Evolutionary conservation across 2,113 vertebrate species (phyloP), one percentile per base, ranked within the genome.

Genomic region (Columbina picui): DNA sequence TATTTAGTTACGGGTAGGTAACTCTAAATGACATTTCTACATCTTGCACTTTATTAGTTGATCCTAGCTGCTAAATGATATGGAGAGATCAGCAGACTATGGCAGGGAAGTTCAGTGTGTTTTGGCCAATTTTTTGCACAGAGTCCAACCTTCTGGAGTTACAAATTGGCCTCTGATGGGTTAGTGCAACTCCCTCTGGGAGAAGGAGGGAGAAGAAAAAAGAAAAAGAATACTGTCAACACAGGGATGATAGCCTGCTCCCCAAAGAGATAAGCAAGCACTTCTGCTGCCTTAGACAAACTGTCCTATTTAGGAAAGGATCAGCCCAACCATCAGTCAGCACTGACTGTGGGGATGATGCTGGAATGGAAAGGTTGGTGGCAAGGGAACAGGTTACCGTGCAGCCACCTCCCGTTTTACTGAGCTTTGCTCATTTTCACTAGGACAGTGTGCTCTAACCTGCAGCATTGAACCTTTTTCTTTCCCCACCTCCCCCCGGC

Each of bases 1-100:
- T 97, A 95, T 92, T 97, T 95, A 96, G 94, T 95, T 97, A 96
- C 2, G 89, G 96, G 14, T 93, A 93, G 79, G 94, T 96, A 89
- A 93, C 83, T 94, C 95, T 83, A 92, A 97, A 94, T 81, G 94
- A 67, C 93, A 89, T 82, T 89, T 88, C 85, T 90, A 68, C 79
- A 87, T 93, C 94, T 85, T 83, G 67, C 43, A 67, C 67, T 94
- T 95, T 92, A 90, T 96, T 83, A 91, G 92, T 90, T 91, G 95
- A 78, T 92, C 56, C 87, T 94, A 74, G 70, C 80, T 96, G 85
- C 56, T 90, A 92, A 95, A 93, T 73, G 70, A 81, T 61, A 67
- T 38, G 67, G 63, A 68, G 64, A 93, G 70, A 74, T 61, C 80
- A 63, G 81, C 81, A 73, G 43, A 34, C 64, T 92, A 75, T 32